phyloP scores from a whole-genome alignment of 2,797 vertebrate species.

The Anableps anableps region DNA sequence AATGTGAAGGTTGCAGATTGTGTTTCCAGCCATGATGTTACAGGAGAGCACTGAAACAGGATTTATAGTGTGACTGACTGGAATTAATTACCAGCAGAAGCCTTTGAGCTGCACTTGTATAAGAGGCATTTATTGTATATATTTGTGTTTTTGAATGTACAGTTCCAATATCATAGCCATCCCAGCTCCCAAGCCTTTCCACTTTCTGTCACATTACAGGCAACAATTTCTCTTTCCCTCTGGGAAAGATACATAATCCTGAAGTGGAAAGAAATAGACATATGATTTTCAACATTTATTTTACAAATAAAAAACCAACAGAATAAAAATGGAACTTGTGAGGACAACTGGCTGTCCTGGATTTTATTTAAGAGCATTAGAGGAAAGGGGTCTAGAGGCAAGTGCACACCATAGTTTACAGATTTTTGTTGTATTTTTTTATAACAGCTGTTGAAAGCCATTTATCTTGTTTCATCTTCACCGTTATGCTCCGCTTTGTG shows the following conservation, averaged over 20 bases:
- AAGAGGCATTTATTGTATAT: not conserved
- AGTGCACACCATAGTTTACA: not conserved
- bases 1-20: not conserved
- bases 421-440: not conserved
- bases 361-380: not conserved
- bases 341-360: not conserved
- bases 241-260: not conserved
- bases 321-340: not conserved
- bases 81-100: not conserved
- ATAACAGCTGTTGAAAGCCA: not conserved
- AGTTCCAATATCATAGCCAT: not conserved
- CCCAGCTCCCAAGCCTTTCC: not conserved
- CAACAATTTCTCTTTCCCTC: not conserved
- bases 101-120: not conserved
- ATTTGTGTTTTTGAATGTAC: not conserved
- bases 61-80: not conserved
- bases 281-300: too few relatives aligned
- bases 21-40: too few relatives aligned
- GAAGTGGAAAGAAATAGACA: not conserved
- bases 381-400: not conserved
- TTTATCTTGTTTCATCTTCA: not conserved
- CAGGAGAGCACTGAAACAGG: not conserved
- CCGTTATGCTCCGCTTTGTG: not conserved
- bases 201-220: not conserved
- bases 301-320: too few relatives aligned